Percentiles rank a stretch among this genome's conserved stretches.
Evolutionary conservation across 2,797 vertebrate species (phyloP).

Genomic region (Rhinoraja longicauda): DNA sequence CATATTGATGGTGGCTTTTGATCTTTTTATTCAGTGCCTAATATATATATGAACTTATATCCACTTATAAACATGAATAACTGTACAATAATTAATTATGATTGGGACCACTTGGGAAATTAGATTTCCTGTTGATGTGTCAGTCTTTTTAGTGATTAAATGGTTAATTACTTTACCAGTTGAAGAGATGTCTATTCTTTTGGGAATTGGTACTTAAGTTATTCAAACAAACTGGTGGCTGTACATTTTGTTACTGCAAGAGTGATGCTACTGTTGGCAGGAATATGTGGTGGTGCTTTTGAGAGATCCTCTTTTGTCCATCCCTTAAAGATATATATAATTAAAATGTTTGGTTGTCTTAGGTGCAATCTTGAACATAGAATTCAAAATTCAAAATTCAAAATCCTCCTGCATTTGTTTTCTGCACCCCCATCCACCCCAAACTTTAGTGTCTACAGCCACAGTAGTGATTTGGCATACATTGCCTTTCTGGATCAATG

Average conservation of each 20-base stretch:
- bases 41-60: no score
- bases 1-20: constrained; percentile 26
- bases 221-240: neutral
- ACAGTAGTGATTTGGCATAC: no score
- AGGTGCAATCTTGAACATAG: neutral
- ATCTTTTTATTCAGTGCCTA: constrained; percentile 14
- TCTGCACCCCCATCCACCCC: neutral
- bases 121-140: constrained; percentile 33
- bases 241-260: neutral
- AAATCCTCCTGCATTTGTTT: neutral
- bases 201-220: neutral
- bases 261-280: neutral
- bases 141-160: constrained; percentile 23
- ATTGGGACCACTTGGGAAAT: constrained; percentile 34
- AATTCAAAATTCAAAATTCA: neutral
- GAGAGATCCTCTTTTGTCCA: neutral
- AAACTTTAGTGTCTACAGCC: no score
- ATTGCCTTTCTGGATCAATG: no score
- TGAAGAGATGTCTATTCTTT: neutral
- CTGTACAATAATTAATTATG: constrained; percentile 32
- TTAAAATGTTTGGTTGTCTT: neutral
- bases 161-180: constrained; percentile 23
- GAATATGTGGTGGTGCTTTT: neutral
- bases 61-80: constrained; percentile 20
- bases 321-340: neutral